A percentile compares a stretch with the other conserved stretches of the same genome.
phyloP scores from a whole-genome alignment of 2,797 vertebrate species.

The Chloroceryle inda region DNA sequence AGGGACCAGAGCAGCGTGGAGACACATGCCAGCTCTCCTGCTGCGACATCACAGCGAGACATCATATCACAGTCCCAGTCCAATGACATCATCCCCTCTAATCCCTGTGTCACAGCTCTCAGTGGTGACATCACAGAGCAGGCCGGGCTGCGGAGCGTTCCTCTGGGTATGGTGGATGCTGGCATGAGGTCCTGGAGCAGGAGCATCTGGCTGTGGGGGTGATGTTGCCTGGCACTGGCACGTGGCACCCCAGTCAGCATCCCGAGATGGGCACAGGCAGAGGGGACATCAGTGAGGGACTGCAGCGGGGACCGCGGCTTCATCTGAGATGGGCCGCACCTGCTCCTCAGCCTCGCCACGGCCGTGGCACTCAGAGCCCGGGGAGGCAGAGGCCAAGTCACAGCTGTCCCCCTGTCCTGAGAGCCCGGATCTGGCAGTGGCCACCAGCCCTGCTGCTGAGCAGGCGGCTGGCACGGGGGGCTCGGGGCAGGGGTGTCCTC shows the following conservation, averaged over 20 bases:
- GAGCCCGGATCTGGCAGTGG: accelerated
- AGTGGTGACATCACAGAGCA: background rate
- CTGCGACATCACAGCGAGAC: background rate
- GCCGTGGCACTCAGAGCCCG: accelerated
- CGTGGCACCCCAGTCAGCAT: background rate
- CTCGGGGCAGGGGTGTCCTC: accelerated
- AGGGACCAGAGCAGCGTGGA: background rate
- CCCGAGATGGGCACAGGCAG: accelerated
- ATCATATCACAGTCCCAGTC: background rate
- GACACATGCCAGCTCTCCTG: background rate
- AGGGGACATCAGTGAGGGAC: background rate
- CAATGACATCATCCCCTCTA: background rate
- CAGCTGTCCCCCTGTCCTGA: background rate
- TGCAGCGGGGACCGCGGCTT: accelerated
- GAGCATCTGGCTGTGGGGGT: accelerated
- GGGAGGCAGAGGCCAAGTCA: background rate
- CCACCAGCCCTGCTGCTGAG: accelerated
- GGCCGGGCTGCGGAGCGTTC: background rate
- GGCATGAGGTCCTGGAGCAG: background rate
- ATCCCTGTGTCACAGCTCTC: background rate
- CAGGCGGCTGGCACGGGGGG: background rate
- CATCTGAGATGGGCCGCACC: accelerated
- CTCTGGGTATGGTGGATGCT: background rate
- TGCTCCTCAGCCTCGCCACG: accelerated
- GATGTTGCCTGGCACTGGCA: accelerated